phyloP scores from a whole-genome alignment of 2,113 vertebrate species.

The Nerophis ophidion region DNA sequence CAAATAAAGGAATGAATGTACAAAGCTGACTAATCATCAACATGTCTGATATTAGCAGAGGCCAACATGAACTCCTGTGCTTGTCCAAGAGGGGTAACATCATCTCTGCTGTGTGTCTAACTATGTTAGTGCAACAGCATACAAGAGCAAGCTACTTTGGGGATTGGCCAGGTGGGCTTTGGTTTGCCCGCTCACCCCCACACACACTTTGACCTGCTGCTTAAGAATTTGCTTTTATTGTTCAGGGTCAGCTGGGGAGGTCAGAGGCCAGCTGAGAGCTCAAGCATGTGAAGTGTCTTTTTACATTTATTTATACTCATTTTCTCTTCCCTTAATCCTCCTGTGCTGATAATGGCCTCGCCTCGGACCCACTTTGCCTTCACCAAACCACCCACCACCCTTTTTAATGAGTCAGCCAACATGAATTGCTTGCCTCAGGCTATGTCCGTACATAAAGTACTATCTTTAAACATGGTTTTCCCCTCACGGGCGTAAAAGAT shows the following conservation, averaged over 20 bases:
- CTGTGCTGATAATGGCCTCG: not conserved
- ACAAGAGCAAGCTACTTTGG: conserved; percentile 48
- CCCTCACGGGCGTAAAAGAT: not conserved
- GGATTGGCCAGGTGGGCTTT: conserved; percentile 44
- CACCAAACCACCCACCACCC: not conserved
- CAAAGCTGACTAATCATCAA: not conserved
- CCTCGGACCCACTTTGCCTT: not conserved
- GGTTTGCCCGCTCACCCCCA: conserved; percentile 1
- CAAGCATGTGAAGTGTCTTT: conserved; percentile 25
- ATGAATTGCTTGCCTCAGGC: not conserved
- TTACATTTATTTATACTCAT: conserved; percentile 20
- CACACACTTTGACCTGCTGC: conserved; percentile 36
- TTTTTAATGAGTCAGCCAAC: conserved; percentile 1
- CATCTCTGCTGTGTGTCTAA: conserved; percentile 5
- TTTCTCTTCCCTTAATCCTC: not conserved
- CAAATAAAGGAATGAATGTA: not conserved
- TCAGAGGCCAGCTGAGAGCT: conserved; percentile 53
- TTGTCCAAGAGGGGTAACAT: not conserved
- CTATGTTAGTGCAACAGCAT: conserved; percentile 25
- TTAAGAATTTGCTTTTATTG: conserved; percentile 59
- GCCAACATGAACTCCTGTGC: conserved; percentile 1
- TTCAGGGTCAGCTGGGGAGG: conserved; percentile 45
- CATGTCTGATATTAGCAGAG: not conserved
- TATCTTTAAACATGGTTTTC: not conserved
- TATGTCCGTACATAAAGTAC: not conserved